Evolutionary conservation across 2,888 invertebrate genomes (phyloP), one percentile per base, ranked within the genome.

Genomic region (Aromia moschata): DNA sequence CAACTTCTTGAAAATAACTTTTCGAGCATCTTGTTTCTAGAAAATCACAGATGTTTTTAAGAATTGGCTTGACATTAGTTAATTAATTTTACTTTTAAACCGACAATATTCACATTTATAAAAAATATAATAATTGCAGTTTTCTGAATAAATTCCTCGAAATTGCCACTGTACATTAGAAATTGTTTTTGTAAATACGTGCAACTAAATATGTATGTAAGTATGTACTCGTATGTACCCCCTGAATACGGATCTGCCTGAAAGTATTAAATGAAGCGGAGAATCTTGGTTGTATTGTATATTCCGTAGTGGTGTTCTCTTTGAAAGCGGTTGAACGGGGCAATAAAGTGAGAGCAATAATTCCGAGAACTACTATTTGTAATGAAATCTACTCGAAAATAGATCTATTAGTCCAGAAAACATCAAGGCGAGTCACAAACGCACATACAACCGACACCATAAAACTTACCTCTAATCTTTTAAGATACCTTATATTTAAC

Each of bases 381-480:
- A 64, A 64, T 64, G 61, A 64, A 64, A 64, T 59, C 56, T 40
- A 57, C 61, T 65, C 66, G 49, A 65, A 68, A 68, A 68, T 68
- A 68, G 68, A 68, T 68, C 64, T 60, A 63, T 67, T 65, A 63
- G 60, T 60, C 55, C 55, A 44, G 49, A 54, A n/a, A 67, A 62
- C 60, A 61, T 60, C 58, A 60, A 62, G 58, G 57, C 54, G 57
- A 43, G 56, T 43, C 44, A 43, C 31, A 51, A 52, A 41, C 52
- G 40, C 31, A 41, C 52, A 37, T 40, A 40, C 52, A 56, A 58
- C 37, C 38, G 46, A 53, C 52, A 17, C 53, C 38, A 54, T 58
- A 64, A 64, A 64, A 57, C 62, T 44, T 60, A 64, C 64, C 62
- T 66, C 58, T 60, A 64, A 64, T 64, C 64, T 60, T 56, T 57